Percentiles rank a stretch among this genome's conserved stretches.
Conservation (phyloP, 2,888 invertebrate species). For the Phorcus lineatus region DNA sequence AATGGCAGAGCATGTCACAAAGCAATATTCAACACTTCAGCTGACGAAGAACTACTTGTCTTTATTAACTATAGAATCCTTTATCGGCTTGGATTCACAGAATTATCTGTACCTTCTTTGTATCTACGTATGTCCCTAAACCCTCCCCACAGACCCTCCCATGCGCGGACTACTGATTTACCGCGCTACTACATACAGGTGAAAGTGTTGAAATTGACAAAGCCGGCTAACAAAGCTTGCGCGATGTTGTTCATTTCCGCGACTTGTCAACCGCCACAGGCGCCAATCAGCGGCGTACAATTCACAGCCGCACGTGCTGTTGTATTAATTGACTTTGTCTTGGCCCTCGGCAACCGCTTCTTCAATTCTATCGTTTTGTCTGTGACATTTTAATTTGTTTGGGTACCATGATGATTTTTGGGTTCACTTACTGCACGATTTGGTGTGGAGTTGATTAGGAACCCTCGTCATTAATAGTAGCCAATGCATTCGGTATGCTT, state of each 20-base stretch:
- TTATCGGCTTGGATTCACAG: too few species aligned
- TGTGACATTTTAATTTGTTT: conserved; percentile 25
- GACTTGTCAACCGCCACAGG: conserved; percentile 18
- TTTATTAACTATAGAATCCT: too few species aligned
- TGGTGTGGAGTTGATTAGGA: conserved; percentile 14
- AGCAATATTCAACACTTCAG: too few species aligned
- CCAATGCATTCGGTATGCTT: not conserved
- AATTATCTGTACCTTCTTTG: too few species aligned
- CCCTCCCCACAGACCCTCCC: not conserved
- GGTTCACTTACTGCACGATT: conserved; percentile 17
- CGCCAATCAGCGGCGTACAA: conserved; percentile 23
- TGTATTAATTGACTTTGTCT: conserved; percentile 23
- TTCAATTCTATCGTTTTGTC: conserved; percentile 25
- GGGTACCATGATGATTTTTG: conserved; percentile 20
- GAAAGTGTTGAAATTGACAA: conserved; percentile 3
- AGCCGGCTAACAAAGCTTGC: not conserved
- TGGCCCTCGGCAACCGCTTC: conserved; percentile 6
- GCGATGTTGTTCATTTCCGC: conserved; percentile 29
- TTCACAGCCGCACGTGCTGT: conserved; percentile 18
- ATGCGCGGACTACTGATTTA: not conserved
- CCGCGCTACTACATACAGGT: not conserved
- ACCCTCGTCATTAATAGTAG: not conserved
- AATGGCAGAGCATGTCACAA: too few species aligned
- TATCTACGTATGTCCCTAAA: too few species aligned
- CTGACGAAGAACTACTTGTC: too few species aligned